Evolutionary conservation across 2,113 vertebrate genomes (phyloP), one percentile per base, ranked within the genome.

Genomic region (Pyxicephalus adspersus): DNA sequence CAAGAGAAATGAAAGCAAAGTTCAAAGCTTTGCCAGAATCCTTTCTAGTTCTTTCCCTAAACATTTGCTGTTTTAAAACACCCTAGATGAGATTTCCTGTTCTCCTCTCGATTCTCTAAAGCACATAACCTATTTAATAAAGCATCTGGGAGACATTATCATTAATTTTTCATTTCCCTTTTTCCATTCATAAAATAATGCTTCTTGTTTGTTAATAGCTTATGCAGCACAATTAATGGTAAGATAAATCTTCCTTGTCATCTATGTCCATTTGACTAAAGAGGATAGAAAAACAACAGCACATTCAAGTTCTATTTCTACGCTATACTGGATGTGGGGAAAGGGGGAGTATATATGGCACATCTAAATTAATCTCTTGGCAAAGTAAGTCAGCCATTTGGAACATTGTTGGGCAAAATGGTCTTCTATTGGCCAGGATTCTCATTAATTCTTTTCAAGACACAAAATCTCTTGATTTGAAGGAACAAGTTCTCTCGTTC

Each of bases 131-230:
- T 75, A 82, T 82, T 74, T 82, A 74, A 65, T 82, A 82, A 82
- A 82, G 80, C 80, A 64, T 65, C 61, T 57, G 80, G 80, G 71
- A 82, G 52, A 66, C 80, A 82, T 82, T 82, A 82, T 82, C 80
- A 82, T 82, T 75, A 74, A 82, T 82, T 74, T 82, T 82, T 82
- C 61, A 82, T 82, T 82, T 82, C 80, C 80, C 51, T 64, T 81
- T 82, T 82, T 75, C 80, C 80, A 82, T 82, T 82, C 80, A 82
- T 82, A 82, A 82, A 82, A 82, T 75, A 82, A 82, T 82, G 80
- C 71, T 82, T 82, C 70, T 74, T 82, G 71, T 66, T 82, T 82
- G 71, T 82, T 82, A 82, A 75, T 82, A 82, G 61, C 80, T 82
- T 82, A 82, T 82, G 70, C 80, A 82, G 70, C 70, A 82, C 71